Percentiles rank a stretch among this genome's conserved stretches.
These are phyloP conservation scores for Drosophila kepulauana DNA, from an alignment of 1,140 invertebrate genomes.

Conservation along the genomic window DNA sequence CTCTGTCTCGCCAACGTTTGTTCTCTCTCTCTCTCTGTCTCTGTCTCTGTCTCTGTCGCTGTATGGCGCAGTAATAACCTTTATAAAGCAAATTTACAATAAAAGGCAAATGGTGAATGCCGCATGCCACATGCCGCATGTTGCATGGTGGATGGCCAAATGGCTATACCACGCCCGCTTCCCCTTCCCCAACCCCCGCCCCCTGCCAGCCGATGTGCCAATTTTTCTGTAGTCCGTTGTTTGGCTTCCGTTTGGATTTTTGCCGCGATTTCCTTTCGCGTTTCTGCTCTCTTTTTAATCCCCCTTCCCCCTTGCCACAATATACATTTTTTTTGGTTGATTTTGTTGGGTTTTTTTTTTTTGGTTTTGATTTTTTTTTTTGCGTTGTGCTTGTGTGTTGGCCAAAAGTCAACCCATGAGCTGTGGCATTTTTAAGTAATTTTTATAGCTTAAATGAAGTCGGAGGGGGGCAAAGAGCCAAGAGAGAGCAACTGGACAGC, in stretches of 20 bases:
- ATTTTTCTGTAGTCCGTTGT: slow-evolving; percentile 25
- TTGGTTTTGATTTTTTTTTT: slow-evolving; percentile 27
- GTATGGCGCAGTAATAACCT: slow-evolving; percentile 68
- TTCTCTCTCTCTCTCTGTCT: background rate
- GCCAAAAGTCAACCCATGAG: slow-evolving; percentile 84
- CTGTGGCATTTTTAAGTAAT: slow-evolving; percentile 84
- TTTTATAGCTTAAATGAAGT: slow-evolving; percentile 74
- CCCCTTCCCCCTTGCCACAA: background rate
- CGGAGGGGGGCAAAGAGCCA: background rate
- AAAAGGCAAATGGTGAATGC: slow-evolving; percentile 73
- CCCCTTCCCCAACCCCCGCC: no score
- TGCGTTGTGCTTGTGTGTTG: slow-evolving; percentile 61
- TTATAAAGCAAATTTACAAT: slow-evolving; percentile 83
- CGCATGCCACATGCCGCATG: slow-evolving; percentile 20
- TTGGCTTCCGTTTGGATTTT: slow-evolving; percentile 79
- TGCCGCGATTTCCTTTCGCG: slow-evolving; percentile 72
- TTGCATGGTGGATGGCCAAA: slow-evolving; percentile 18
- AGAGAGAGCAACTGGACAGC: background rate
- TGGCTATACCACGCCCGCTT: slow-evolving; percentile 17
- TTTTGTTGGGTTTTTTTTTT: slow-evolving; percentile 26
- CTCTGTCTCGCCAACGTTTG: background rate
- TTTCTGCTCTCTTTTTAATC: background rate
- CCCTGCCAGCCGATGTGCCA: background rate
- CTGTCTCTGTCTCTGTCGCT: background rate
- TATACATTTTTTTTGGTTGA: slow-evolving; percentile 12